Evolutionary conservation across 1,140 invertebrate species (phyloP), one percentile per base, ranked within the genome.

Genomic region (Anoplolepis gracilipes): DNA sequence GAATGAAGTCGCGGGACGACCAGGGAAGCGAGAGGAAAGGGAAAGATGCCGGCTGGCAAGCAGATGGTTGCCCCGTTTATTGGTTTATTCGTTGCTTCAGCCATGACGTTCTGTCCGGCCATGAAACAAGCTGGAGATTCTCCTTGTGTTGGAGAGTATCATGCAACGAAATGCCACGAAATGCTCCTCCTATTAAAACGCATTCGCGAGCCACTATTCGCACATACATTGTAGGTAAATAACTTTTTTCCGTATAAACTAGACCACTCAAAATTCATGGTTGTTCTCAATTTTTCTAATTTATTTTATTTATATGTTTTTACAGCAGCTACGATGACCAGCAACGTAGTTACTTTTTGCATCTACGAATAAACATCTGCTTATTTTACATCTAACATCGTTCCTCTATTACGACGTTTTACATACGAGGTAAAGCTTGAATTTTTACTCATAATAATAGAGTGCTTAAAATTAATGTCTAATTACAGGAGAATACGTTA

Each of bases 21-120:
- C 19, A 79, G 57, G 49, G 53, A 67, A 62, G 69, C 22, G 46
- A 75, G 49, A 46, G 65, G 55, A 39, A 85, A 61, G 61, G 84
- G 88, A 92, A 91, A 92, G 91, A 93, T 93, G 93, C 94, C 94
- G 94, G 94, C 93, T 95, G 94, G 93, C 91, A 92, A 94, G 94
- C 94, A 95, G 94, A 95, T 95, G 94, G 94, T 93, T 94, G 92
- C 92, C 90, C 91, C 94, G 93, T 94, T 95, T 95, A 95, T 95
- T 95, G 94, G 94, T 95, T 94, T 93, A 94, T 93, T 95, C 92
- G 91, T 92, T 87, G 93, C 90, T 89, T 92, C 92, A 92, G 90
- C 92, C 93, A 90, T 90, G 78, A 81, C 84, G 92, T 92, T 90
- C 89, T 90, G 92, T 91, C 89, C 89, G 85, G 84, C 86, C 86